Evolutionary conservation across 2,113 vertebrate species (phyloP), one percentile per base, ranked within the genome.

Genomic region (Rhineura floridana): DNA sequence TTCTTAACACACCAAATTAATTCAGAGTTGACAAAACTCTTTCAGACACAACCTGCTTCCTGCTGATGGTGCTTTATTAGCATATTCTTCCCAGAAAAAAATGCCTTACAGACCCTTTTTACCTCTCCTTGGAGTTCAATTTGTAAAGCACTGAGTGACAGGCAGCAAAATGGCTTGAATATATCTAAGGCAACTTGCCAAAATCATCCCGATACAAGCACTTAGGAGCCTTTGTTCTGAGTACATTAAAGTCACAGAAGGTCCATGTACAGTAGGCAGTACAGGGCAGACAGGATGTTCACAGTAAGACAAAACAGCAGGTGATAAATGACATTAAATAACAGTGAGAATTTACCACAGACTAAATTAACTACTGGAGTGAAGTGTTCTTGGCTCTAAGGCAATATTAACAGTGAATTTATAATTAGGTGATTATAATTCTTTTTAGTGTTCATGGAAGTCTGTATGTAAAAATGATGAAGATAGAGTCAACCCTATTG

Each of bases 21-120:
- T 98, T 97, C 97, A 97, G 97, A 98, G 97, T 98, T 98, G 97
- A 97, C 97, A 97, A 97, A 97, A 97, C 97, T 98, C 97, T 97
- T 97, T 97, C 96, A 98, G 96, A 97, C 96, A 97, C 95, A 97
- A 97, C 96, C 97, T 97, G 97, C 96, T 97, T 97, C 96, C 97
- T 97, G 97, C 97, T 97, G 97, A 97, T 97, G 97, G 96, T 0
- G 93, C 96, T 97, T 97, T 97, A 98, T 97, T 98, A 97, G 96
- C 97, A 98, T 98, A 97, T 97, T 97, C 97, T 97, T 97, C 96
- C 96, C 97, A 97, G 96, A 77, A 96, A 97, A 97, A 97, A 97
- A 96, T 94, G 96, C 94, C 93, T 96, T 93, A 93, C 96, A 96
- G 95, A 96, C 95, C 95, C 96, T 95, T 96, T 97, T 96, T 97